Evolutionary conservation across 2,797 vertebrate genomes (phyloP), one percentile per base, ranked within the genome.

Genomic region (Alauda arvensis): DNA sequence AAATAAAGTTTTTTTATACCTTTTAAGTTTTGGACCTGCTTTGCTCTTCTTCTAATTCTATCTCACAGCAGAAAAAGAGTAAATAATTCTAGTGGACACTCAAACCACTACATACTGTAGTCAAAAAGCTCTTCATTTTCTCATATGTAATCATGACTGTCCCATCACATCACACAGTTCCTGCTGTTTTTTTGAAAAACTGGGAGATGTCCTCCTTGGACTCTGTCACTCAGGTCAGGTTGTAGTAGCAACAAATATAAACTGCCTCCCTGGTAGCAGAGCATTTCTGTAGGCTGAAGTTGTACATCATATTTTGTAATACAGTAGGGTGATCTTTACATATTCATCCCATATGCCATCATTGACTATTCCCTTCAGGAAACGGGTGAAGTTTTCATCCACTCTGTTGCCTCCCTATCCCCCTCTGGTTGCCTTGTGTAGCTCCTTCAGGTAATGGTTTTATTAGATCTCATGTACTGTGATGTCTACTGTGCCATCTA

Each of bases 401-500:
- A 95, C 92, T 62, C 42, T 93, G 48, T 79, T 91, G 61, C 93
- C 94, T 63, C 93, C 95, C 92, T 92, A 91, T 63, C 80, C 91
- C 56, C 91, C 94, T 84, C 93, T 94, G 55, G 83, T 46, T 37
- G 85, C 94, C 52, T 83, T 94, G 42, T 92, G 79, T 90, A 96
- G 42, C 57, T 96, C 95, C 80, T 94, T 95, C 62, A 96, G 56
- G 28, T 8, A 52, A 57, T 34, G 45, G n/a, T 71, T 70, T 60
- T 79, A 46, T 65, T 88, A 76, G 69, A 95, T 86, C 68, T 95
- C 94, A 21, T 94, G 90, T 13, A 94, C 93, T 0, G 92, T 95
- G 51, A 95, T 94, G 74, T 94, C 93, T 77, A 93, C 33, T 24
- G 94, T 95, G 31, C 94, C 93, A 69, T 93, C 88, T 89, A 72